Base-by-base conservation (phyloP, 2,888 invertebrate genomes). In the Dorcus parallelipipedus region DNA sequence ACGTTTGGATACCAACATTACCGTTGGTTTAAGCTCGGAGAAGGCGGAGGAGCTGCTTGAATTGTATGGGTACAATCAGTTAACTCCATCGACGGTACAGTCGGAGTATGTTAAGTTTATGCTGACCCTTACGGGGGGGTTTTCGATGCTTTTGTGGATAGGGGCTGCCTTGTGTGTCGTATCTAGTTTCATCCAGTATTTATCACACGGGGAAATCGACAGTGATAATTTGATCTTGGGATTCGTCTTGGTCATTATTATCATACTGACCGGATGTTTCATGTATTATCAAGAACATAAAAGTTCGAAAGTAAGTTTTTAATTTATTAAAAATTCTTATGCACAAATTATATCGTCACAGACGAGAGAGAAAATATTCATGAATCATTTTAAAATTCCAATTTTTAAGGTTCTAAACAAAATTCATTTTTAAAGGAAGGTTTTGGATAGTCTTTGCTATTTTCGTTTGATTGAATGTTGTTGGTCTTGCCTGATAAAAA, bases 71-170 rank as follows among this genome's bases (percentile, higher is more conserved):
- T 85, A 83, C 1, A 93, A 93, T 71, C 82, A 85, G 3, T 77
- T 93, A 26, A 88, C 91, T 0, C 92, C 91, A 1, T 86, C 91
- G 0, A 82, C 85, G 54, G 84, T 86, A 65, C 85, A 86, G 9
- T 87, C 90, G 3, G 90, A 91, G 81, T 87, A 85, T 76, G 76
- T 87, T 70, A 83, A 85, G 81, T 82, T 90, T 70, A 76, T 85
- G 59, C 83, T 82, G 60, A 76, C 73, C 20, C 58, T 77, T 8
- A 56, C 56, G 7, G 56, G 84, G 77, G 93, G 93, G 9, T 94
- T 94, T 76, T 89, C 93, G 0, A 71, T 87, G 63, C 77, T 94
- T 50, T 82, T 94, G 61, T 94, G 93, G 93, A 77, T 86, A 52
- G 91, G 92, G 52, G 87, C 91, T 10, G 66, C 82, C 7, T 78